Evolutionary conservation across 2,888 invertebrate species (phyloP), one percentile per base, ranked within the genome.

Genomic region (Corythucha ciliata): DNA sequence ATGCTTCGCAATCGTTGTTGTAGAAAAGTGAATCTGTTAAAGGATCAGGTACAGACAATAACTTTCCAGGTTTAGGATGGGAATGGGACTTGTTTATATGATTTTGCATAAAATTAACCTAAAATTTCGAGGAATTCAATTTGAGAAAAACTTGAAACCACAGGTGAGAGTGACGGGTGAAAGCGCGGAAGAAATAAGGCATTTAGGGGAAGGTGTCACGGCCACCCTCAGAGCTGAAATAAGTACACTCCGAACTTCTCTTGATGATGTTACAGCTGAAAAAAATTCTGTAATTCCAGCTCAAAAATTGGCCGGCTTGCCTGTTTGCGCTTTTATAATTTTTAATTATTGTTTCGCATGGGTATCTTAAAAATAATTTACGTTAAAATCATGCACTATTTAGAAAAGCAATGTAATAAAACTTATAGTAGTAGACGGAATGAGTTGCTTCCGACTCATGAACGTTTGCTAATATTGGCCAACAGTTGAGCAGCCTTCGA

Each of bases 181-280:
- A 62, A 79, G 79, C 2, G 77, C 77, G 54, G 82, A 82, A 57
- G 79, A 76, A 53, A 83, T 83, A 63, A 70, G 83, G 53, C 75
- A 72, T n/a, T 74, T 80, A 42, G 74, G 74, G 54, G 83, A 83
- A 57, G 82, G 81, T 63, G 79, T 82, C 51, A 68, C 81, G 58
- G 77, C 76, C 63, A 72, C 84, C 26, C 67, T 89, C 16, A 76
- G 83, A 24, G 85, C 87, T 50, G 89, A 90, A 63, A 67, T 89
- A 44, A 76, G 79, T 0, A 75, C 83, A 48, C 71, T 83, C 1
- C 87, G 87, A 66, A 80, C 83, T 54, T 78, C 76, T 56, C 70
- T 88, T 8, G 76, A 80, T 2, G 87, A 89, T 60, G 74, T 81
- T 47, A 80, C 80, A 63, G 74, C 86, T 50, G 74, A 85, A 46